Percentiles rank a stretch among this genome's conserved stretches.
Conservation (phyloP, 2,888 invertebrate genomes). For the Tryphoninae sp. region DNA sequence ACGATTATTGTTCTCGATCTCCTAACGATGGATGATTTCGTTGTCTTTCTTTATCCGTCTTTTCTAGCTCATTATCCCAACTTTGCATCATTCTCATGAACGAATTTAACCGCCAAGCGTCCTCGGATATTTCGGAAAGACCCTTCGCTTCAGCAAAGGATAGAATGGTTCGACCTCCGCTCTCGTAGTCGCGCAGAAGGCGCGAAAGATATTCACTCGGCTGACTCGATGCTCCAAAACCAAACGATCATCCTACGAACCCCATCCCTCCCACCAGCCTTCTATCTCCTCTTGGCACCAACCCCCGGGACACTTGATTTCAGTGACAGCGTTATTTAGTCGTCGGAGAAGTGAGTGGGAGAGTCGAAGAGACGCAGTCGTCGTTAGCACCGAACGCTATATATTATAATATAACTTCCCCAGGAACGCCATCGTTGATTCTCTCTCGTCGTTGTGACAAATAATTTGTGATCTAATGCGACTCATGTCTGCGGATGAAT, state of each 20-base stretch:
- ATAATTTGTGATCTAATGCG: background rate
- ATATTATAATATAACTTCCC: constrained; percentile 1
- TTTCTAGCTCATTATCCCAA: constrained; percentile 19
- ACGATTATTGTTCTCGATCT: constrained; percentile 21
- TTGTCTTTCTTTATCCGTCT: constrained; percentile 39
- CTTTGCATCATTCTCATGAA: constrained; percentile 26
- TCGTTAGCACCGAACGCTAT: constrained; percentile 38
- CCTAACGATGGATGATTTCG: constrained; percentile 39
- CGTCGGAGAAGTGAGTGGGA: background rate
- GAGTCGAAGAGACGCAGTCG: constrained; percentile 13
- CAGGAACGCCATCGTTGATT: background rate
- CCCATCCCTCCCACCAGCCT: background rate
- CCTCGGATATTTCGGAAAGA: constrained; percentile 58
- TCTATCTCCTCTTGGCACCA: background rate
- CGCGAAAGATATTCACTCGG: constrained; percentile 6
- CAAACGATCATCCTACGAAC: constrained; percentile 28
- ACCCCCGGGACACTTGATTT: constrained; percentile 34
- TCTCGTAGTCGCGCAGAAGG: constrained; percentile 21
- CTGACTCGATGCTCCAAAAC: constrained; percentile 29
- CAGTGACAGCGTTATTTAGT: constrained; percentile 27
- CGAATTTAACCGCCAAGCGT: constrained; percentile 43
- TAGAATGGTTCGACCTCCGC: constrained; percentile 52
- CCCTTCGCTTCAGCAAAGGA: constrained; percentile 54
- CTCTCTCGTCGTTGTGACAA: constrained; percentile 1
- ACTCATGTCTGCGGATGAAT: background rate